Evolutionary conservation across 2,797 vertebrate genomes (phyloP), one percentile per base, ranked within the genome.

Genomic region (Zenarchopterus dispar): DNA sequence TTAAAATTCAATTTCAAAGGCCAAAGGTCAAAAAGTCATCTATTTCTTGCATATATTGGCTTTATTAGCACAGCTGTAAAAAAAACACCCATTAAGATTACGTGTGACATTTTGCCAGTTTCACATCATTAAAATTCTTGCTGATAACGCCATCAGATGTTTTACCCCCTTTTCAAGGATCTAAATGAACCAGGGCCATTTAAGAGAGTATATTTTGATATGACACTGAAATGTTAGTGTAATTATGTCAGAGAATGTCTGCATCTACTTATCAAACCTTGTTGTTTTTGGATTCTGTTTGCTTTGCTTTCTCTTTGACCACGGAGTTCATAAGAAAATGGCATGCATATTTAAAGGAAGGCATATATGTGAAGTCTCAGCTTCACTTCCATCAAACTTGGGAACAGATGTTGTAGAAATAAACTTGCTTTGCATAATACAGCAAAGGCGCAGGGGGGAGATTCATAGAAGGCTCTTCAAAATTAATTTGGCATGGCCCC

Each of bases 371-470:
- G 53, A 82, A 57, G 62, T 47, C 66, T 84, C 46, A 65, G 65
- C 69, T 87, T 82, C 67, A 43, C 66, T 59, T 74, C 66, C 53
- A 21, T 72, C 56, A 70, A 73, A 85, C 67, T 77, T 10, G 15
- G 62, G 51, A 73, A 43, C 24, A 58, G 56, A 61, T 44, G 57
- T 48, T 60, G 58, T 56, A 63, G 46, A 76, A 63, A 63, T 18
- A 55, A 80, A 58, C 57, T 69, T 55, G 49, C 36, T 63, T 58
- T 54, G 53, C 54, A 49, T 73, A 67, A 81, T 77, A 64, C 62
- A 65, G 59, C 54, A 56, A 69, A 65, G 13, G 36, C 11, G 23
- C 18, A 73, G 62, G 69, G 66, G 62, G 68, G 64, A 70, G 78
- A 84, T 48, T 64, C 67, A 73, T 22, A 54, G 16, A 64, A 47